Base-by-base conservation (phyloP, 2,113 vertebrate genomes). In the Scatophagus argus region DNA sequence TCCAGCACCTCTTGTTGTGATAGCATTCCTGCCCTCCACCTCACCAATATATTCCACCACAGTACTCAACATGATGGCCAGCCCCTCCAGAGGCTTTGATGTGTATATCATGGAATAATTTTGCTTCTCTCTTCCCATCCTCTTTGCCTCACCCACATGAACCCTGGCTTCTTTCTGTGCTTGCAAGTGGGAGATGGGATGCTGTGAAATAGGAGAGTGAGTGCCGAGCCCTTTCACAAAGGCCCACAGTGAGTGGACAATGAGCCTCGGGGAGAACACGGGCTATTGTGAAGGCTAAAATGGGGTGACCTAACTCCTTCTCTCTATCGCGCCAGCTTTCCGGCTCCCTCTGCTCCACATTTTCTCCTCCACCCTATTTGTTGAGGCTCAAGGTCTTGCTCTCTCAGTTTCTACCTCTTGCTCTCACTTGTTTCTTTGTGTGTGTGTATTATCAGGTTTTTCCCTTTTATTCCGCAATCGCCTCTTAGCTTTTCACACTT, bases 241-340 rank as follows among this genome's bases (percentile, higher is more conserved):
- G 91, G 81, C 89, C 88, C 86, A 92, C 91, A 93, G 90, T 92
- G 92, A 93, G 84, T 92, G 91, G 92, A 93, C 94, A 94, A 93
- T 94, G 78, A 92, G 92, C 92, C 92, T 90, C 79, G 63, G 93
- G 93, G 91, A 93, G 93, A 93, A 87, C 88, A 77, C 29, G 39
- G 72, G 87, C 86, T 79, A 93, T 94, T 94, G 92, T 95, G 79
- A 88, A 88, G 78, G 84, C 85, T 91, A 91, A 93, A 93, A 92
- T 92, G 92, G 93, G 94, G 92, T 90, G 93, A 92, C 91, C 84
- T 89, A 86, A 81, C 89, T 89, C 82, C 82, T 81, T 86, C 84
- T 80, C 61, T 76, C 81, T 52, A 38, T 77, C 43, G 34, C 19
- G 52, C 82, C 81, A 27, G 51, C 66, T 84, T 74, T 77, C 66